phyloP scores from a whole-genome alignment of 2,797 vertebrate species.

The Hoplostethus mediterraneus region DNA sequence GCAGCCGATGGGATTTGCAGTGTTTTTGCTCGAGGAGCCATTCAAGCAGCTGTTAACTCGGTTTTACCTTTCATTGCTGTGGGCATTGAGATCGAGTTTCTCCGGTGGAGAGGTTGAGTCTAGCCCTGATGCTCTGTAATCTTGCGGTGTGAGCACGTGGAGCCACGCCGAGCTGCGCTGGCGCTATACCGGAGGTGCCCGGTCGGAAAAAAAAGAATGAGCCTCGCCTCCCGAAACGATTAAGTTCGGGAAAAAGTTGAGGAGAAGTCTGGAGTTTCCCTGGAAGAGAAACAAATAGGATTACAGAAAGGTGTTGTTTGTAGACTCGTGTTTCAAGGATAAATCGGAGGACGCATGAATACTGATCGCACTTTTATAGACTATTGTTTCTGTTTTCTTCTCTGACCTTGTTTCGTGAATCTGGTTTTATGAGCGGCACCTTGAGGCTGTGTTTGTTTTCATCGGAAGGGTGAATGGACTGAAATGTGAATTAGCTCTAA shows the following conservation, averaged over 20 bases:
- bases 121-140: too few relatives aligned
- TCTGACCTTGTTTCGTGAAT: slow-evolving; percentile 61
- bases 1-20: not conserved
- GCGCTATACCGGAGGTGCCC: too few relatives aligned
- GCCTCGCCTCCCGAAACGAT: not conserved
- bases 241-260: not conserved
- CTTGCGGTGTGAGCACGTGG: not conserved
- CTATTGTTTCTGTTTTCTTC: slow-evolving; percentile 37
- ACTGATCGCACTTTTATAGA: slow-evolving; percentile 41
- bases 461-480: slow-evolving; percentile 59
- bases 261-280: slow-evolving; percentile 11
- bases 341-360: slow-evolving; percentile 51
- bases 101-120: too few relatives aligned
- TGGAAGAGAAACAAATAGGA: slow-evolving; percentile 10
- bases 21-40: too few relatives aligned
- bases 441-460: slow-evolving; percentile 68
- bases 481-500: slow-evolving; percentile 31
- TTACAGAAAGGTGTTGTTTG: slow-evolving; percentile 32
- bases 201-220: not conserved
- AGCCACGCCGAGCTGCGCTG: not conserved
- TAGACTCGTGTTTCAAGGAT: slow-evolving; percentile 42
- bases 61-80: too few relatives aligned
- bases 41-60: too few relatives aligned
- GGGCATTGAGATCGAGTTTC: too few relatives aligned
- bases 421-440: slow-evolving; percentile 51